Evolutionary conservation across 2,888 invertebrate genomes (phyloP), one percentile per base, ranked within the genome.

Genomic region (Herminia tarsipennalis): DNA sequence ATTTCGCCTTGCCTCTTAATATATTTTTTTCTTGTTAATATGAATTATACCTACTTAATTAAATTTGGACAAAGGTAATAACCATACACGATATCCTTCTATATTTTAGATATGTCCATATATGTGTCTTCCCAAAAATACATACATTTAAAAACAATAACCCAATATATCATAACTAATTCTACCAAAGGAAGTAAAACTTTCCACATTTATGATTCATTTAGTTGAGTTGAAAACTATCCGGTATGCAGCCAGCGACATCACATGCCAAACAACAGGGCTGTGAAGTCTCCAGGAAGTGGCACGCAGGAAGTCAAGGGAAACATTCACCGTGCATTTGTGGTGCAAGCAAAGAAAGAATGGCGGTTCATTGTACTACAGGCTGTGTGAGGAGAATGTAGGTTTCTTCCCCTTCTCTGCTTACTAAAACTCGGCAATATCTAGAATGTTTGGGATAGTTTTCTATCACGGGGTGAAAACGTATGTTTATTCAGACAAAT

Each of bases 201-300:
- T 62, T 50, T 55, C 37, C 44, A 52, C 50, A 56, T 3, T 14
- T 28, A 62, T 51, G 49, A 56, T 55, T 60, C 55, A 56, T 61
- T 66, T 64, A 43, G 45, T 38, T 25, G 52, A 46, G 65, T 63
- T 56, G 37, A 49, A 42, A 51, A 64, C 67, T 70, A 57, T 25
- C 38, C 21, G 55, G 44, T 45, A 37, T 52, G 59, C 62, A 68
- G 68, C 61, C 27, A 20, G 32, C 14, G 67, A 66, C 76, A 66
- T 75, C 76, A 79, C 73, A 74, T 74, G 76, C 68, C 74, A 74
- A 75, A 79, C 76, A 76, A 74, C 78, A 69, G 74, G 76, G 65
- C 80, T 84, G 87, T 70, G 78, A 76, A 77, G 80, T 78, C 80
- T 83, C 80, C 86, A 83, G 87, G 88, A 88, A 88, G 79, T 70